Base-by-base conservation (phyloP, 2,888 invertebrate genomes). In the Pachydiplax longipennis region DNA sequence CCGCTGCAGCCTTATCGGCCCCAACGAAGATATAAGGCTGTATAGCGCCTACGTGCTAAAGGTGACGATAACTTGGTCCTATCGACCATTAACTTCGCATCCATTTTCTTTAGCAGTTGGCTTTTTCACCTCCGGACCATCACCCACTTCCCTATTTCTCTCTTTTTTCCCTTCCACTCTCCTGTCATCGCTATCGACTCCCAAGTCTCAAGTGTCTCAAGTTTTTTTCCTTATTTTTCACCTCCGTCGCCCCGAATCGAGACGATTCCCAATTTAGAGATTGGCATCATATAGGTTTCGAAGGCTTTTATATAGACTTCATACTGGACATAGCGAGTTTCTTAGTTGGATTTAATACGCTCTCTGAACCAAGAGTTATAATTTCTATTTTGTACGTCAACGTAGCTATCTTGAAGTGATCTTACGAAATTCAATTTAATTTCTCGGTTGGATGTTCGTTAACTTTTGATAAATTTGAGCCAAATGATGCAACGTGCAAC, bases 261-360 rank as follows among this genome's bases (percentile, higher is more conserved):
- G 83, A 83, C 83, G 83, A 83, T 83, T 83, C 58, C 83, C 83
- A 83, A 83, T 58, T 58, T 58, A 31, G 53, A 58, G 58, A 83
- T 83, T 83, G 83, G 83, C 83, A 83, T 83, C 83, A 58, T 58
- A 83, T 83, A 58, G 82, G 83, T 35, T 58, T 58, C 58, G 31
- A 58, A 48, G 83, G 58, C 58, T 58, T 35, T 35, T 58, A 58
- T 58, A 58, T 58, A 83, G 31, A 12, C 81, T 37, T 81, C 13
- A 35, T 22, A 25, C 25, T 58, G 35, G 31, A n/a, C 31, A 18
- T 53, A 35, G 15, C 83, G 58, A 18, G 18, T 83, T 58, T 35
- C 31, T 8, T 53, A 58, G 31, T 83, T 18, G 15, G 58, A 18
- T 53, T 18, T 58, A 31, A 83, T 58, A 58, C 31, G 82, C 18